A percentile compares a stretch with the other conserved stretches of the same genome.
Conservation (phyloP, 64 coral and sea anemone species). For the Platygyra sinensis region DNA sequence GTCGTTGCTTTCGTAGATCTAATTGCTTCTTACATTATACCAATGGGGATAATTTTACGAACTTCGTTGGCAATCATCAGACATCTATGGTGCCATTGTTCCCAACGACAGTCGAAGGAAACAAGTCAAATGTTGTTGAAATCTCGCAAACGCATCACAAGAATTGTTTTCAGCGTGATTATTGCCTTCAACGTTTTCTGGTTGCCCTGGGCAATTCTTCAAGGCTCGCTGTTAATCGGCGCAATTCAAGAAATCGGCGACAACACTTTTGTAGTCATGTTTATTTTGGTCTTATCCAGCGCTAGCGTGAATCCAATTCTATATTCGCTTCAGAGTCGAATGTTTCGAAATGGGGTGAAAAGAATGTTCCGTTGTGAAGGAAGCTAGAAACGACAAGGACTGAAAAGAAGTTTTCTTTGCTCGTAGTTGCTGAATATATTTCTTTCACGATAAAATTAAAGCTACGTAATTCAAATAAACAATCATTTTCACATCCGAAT, state of each 20-base stretch:
- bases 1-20: conserved; percentile 25
- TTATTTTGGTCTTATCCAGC: conserved; percentile 9
- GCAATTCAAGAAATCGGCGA: neutral
- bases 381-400: neutral
- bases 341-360: conserved; percentile 23
- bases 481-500: too few relatives aligned
- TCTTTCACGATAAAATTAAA: too few relatives aligned
- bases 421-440: too few relatives aligned
- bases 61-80: conserved; percentile 40
- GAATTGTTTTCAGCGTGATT: conserved; percentile 30
- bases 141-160: conserved; percentile 51
- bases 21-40: neutral
- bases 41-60: conserved; percentile 48
- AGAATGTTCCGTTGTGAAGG: conserved; percentile 40
- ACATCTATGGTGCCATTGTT: conserved; percentile 36
- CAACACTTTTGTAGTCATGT: neutral
- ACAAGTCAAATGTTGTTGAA: neutral
- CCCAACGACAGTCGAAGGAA: neutral
- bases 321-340: conserved; percentile 48
- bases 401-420: neutral
- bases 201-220: conserved; percentile 55
- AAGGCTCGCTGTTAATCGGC: conserved; percentile 27
- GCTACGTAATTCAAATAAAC: too few relatives aligned
- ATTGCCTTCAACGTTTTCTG: conserved; percentile 56
- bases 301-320: conserved; percentile 49